phyloP scores from a whole-genome alignment of 2,797 vertebrate species.

The Ctenochaetus hawaiiensis region DNA sequence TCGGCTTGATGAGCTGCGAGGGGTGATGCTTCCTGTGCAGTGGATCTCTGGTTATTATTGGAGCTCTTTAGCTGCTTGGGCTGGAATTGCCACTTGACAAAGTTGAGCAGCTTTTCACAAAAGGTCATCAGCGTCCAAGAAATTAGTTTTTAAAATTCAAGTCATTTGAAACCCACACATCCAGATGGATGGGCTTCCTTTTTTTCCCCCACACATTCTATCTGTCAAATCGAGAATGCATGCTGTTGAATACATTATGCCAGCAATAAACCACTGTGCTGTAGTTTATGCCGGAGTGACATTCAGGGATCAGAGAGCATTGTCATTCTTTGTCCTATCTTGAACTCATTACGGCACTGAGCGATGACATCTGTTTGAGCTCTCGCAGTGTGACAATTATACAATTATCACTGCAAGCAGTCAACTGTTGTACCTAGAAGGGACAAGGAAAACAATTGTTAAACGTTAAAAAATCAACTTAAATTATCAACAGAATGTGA shows the following conservation, averaged over 20 bases:
- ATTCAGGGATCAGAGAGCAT: slow-evolving; percentile 86
- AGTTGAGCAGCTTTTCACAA: slow-evolving; percentile 82
- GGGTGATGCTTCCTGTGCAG: slow-evolving; percentile 75
- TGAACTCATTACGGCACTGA: slow-evolving; percentile 77
- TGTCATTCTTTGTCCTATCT: slow-evolving; percentile 76
- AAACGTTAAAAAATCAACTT: too few relatives aligned
- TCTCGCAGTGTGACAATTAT: slow-evolving; percentile 72
- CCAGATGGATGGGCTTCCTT: slow-evolving; percentile 68
- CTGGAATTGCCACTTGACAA: slow-evolving; percentile 86
- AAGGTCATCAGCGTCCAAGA: slow-evolving; percentile 87
- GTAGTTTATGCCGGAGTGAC: slow-evolving; percentile 77
- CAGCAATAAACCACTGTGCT: slow-evolving; percentile 76
- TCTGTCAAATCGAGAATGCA: slow-evolving; percentile 76
- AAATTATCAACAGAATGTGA: too few relatives aligned
- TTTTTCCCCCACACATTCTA: slow-evolving; percentile 44
- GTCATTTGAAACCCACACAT: slow-evolving; percentile 79
- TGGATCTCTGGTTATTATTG: slow-evolving; percentile 80
- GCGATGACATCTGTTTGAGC: slow-evolving; percentile 76
- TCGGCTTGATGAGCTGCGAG: slow-evolving; percentile 81
- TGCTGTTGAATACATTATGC: slow-evolving; percentile 79
- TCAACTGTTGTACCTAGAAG: slow-evolving; percentile 31
- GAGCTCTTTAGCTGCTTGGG: slow-evolving; percentile 78
- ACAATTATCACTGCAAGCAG: slow-evolving; percentile 76
- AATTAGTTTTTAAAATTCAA: slow-evolving; percentile 84
- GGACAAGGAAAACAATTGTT: too few relatives aligned